Evolutionary conservation across 2,888 invertebrate species (phyloP), one percentile per base, ranked within the genome.

Genomic region (Sacculina carcini): DNA sequence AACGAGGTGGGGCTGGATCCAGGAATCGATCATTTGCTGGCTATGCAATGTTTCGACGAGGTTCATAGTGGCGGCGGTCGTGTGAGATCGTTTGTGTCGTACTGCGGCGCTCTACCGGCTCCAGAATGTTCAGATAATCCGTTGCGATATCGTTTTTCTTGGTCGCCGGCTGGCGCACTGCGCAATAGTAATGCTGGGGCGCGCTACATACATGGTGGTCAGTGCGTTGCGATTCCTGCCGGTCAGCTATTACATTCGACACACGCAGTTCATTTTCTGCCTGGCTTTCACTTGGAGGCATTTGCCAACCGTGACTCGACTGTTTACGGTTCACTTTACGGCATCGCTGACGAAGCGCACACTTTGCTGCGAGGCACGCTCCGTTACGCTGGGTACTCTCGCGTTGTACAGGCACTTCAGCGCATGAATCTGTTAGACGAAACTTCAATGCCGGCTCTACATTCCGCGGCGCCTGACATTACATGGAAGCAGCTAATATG

Each of bases 1-100:
- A 98, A 96, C 63, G 98, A 98, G 69, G 80, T 92, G 0, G 98
- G 98, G 0, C 70, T 99, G 29, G 98, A 99, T 64, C 98, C 98
- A 0, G 98, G 96, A n/a, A 90, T 92, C 58, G 92, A 94, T 65
- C 98, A 98, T 66, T 71, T 99, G 58, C 67, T 99, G 51, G 98
- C 98, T 0, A 73, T 96, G 67, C 92, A 99, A 64, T 90, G 89
- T 63, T 90, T 98, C 60, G 89, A 96, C 63, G 82, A 90, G 59
- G 78, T 86, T 14, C 42, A 28, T 28, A 26, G 19, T 9, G 42
- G 76, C 46, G 96, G 94, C 4, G 96, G 92, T 42, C 5, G 5
- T 66, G 75, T 96, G 12, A 85, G 83, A 54, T 92, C 92, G 0
- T 98, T 94, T 62, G 77, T 89, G 1, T 94, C 92, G 0, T 99